Percentiles rank a stretch among this genome's conserved stretches.
Conservation (phyloP, 2,888 invertebrate genomes). For the Drosophila anomelani region DNA sequence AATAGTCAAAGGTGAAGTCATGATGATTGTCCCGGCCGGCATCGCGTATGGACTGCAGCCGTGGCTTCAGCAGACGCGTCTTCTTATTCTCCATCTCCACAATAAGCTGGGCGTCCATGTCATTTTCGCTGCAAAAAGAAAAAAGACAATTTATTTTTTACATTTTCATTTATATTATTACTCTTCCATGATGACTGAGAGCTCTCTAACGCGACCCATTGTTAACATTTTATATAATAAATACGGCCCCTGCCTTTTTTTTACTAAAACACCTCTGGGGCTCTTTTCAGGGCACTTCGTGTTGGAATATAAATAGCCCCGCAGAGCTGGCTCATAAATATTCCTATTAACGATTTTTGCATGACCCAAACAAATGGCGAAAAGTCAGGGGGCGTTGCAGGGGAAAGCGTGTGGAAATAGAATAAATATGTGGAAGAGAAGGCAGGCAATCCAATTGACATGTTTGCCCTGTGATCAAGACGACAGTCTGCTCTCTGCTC, state of each 20-base stretch:
- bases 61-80: slow-evolving; percentile 91
- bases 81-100: slow-evolving; percentile 94
- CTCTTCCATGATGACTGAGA: slow-evolving; percentile 9
- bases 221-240: slow-evolving; percentile 37
- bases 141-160: slow-evolving; percentile 17
- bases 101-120: slow-evolving; percentile 92
- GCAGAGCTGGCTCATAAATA: slow-evolving; percentile 44
- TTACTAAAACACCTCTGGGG: neutral
- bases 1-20: slow-evolving; percentile 95
- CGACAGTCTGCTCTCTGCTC: slow-evolving; percentile 5
- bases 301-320: slow-evolving; percentile 34
- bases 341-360: slow-evolving; percentile 52
- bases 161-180: slow-evolving; percentile 29
- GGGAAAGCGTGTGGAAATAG: slow-evolving; percentile 19
- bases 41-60: slow-evolving; percentile 84
- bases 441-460: slow-evolving; percentile 42
- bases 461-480: slow-evolving; percentile 41
- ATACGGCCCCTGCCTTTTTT: neutral
- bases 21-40: slow-evolving; percentile 88
- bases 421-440: slow-evolving; percentile 8
- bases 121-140: slow-evolving; percentile 88
- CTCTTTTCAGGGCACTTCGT: slow-evolving; percentile 23
- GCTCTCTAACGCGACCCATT: slow-evolving; percentile 9
- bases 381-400: slow-evolving; percentile 21
- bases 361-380: slow-evolving; percentile 54